Conservation (phyloP, 2,113 vertebrate species). For the Rhynchomys soricoides region DNA sequence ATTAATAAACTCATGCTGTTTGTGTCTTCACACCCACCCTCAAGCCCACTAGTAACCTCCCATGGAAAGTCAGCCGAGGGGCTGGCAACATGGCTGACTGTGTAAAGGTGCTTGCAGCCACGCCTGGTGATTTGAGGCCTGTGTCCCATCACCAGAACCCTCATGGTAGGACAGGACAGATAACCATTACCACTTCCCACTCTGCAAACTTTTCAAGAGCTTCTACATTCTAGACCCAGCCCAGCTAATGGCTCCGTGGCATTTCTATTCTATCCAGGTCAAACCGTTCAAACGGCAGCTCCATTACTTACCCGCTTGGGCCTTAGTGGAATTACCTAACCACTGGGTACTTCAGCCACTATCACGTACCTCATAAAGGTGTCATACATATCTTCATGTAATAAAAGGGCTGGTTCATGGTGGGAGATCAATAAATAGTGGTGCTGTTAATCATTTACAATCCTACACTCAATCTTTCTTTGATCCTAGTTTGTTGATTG, state of each 20-base stretch:
- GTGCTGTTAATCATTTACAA: neutral
- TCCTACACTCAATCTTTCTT: neutral
- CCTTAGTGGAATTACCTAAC: neutral
- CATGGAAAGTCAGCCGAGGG: neutral
- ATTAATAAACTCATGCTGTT: conserved; percentile 24
- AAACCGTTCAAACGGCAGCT: neutral
- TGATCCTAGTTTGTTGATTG: neutral
- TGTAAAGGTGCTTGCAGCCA: neutral
- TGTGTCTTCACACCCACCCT: neutral
- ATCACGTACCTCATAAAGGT: neutral
- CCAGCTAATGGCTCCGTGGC: neutral
- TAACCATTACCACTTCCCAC: neutral
- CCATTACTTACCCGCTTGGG: neutral
- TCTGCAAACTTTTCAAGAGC: neutral
- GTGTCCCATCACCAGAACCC: neutral
- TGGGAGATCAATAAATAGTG: neutral
- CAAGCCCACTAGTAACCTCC: neutral
- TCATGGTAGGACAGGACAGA: neutral
- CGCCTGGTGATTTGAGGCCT: neutral
- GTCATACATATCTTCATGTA: neutral
- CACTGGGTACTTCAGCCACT: neutral
- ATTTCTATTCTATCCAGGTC: neutral
- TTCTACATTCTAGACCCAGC: neutral
- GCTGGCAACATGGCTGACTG: neutral
- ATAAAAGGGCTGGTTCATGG: neutral